Base-by-base conservation (phyloP, 2,888 invertebrate species). In the Mythimna vitellina region DNA sequence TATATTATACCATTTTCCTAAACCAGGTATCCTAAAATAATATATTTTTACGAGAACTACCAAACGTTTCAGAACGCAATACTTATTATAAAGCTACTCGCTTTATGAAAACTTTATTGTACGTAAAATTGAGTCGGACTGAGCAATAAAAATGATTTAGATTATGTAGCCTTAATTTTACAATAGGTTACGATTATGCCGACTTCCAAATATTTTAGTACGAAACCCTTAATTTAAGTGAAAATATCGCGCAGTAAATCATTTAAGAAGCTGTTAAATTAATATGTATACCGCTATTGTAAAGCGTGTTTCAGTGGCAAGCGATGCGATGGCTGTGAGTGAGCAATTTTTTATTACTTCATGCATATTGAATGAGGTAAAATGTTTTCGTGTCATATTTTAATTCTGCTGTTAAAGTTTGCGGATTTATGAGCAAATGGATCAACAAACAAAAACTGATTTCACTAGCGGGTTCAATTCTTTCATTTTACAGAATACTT, bases 191-290 rank as follows among this genome's bases (percentile, higher is more conserved):
- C 82, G 86, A 86, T 85, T 79, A 85, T 73, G 77, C 75, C 71
- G 72, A 85, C 69, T 77, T 76, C 71, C 73, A 83, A 85, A 83
- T 78, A 78, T 80, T 86, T 85, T 72, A 60, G 72, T 76, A 65
- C 29, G 77, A 70, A 84, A 81, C 77, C 87, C 80, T 86, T 85
- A 85, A 85, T 90, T 87, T 87, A 85, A 88, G 87, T 81, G 88
- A 89, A 90, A 90, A 90, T 88, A 88, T 88, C 80, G 83, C 85
- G 82, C 81, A 68, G 83, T 90, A 88, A 90, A 89, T 92, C 90
- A 91, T 91, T 90, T 89, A 88, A 89, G 81, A 80, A 81, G 89
- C 87, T 87, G 87, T 86, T 90, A 86, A 87, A 89, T 91, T 90
- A 91, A 91, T 90, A 91, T 91, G 88, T 89, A 92, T 89, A 85